Evolutionary conservation across 1,140 invertebrate genomes (phyloP).

Genomic region (Cotesia glomerata): DNA sequence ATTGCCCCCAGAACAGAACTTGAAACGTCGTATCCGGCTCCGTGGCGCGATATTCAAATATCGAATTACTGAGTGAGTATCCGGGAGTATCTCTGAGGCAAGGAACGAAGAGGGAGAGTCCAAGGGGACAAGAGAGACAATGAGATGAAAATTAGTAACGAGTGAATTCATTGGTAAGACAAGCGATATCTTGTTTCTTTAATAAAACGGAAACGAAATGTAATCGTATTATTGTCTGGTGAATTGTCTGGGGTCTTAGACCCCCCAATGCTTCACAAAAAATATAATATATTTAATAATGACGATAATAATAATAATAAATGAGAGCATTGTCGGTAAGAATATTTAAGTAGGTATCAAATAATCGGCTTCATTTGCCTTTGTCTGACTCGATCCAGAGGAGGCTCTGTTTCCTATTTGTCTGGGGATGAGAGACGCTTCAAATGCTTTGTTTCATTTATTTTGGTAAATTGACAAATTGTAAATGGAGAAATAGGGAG

Average conservation of each 20-base stretch:
- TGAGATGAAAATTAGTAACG: slow-evolving; percentile 36
- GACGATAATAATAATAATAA: slow-evolving; percentile 8
- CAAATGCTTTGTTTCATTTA: too few relatives aligned
- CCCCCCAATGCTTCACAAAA: background rate
- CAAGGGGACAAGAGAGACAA: slow-evolving; percentile 3
- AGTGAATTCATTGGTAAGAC: slow-evolving; percentile 19
- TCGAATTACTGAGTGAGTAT: slow-evolving; percentile 59
- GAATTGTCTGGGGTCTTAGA: slow-evolving; percentile 19
- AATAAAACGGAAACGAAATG: slow-evolving; percentile 64
- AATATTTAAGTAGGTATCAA: slow-evolving; percentile 64
- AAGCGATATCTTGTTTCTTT: slow-evolving; percentile 63
- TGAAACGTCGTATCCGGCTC: slow-evolving; percentile 11
- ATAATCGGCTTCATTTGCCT: slow-evolving; percentile 29
- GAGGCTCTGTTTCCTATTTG: too few relatives aligned
- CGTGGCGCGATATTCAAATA: slow-evolving; percentile 41
- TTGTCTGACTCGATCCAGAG: background rate
- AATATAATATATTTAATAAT: slow-evolving; percentile 13
- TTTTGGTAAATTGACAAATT: too few relatives aligned
- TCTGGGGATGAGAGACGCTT: background rate
- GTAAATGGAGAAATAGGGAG: too few relatives aligned
- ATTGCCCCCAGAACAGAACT: background rate
- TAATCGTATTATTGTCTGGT: slow-evolving; percentile 65
- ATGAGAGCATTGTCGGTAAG: slow-evolving; percentile 44
- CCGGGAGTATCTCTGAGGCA: slow-evolving; percentile 16
- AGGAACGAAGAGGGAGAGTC: slow-evolving; percentile 5